These are phyloP conservation scores for Lota lota DNA, from an alignment of 2,113 vertebrate genomes.

Conservation along the genomic window DNA sequence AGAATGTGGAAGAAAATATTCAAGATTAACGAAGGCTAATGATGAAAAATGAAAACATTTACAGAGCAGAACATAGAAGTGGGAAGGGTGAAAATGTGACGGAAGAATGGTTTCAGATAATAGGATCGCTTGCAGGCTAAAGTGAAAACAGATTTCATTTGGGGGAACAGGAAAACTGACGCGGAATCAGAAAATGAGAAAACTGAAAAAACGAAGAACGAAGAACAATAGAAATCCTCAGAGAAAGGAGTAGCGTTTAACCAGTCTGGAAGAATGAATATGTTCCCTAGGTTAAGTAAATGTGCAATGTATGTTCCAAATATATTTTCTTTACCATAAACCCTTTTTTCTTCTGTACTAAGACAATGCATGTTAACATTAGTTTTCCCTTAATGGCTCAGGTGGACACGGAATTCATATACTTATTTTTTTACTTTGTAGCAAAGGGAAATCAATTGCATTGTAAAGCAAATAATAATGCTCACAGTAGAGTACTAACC, in stretches of 20 bases:
- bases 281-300: constrained; percentile 99
- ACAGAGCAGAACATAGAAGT: constrained; percentile 98
- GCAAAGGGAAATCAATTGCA: constrained; percentile 19
- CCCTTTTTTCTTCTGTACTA: constrained; percentile 71
- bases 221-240: constrained; percentile 98
- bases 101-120: constrained; percentile 85
- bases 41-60: constrained; percentile 83
- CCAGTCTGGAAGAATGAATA: constrained; percentile 99
- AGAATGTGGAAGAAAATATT: constrained; percentile 96
- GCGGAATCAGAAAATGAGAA: constrained; percentile 89
- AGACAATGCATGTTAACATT: constrained; percentile 88
- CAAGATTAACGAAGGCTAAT: constrained; percentile 99
- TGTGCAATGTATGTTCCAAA: constrained; percentile 93
- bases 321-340: constrained; percentile 74
- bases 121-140: constrained; percentile 95
- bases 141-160: constrained; percentile 90
- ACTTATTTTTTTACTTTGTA: constrained; percentile 21
- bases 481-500: constrained; percentile 57
- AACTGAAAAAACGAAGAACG: constrained; percentile 95
- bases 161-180: constrained; percentile 91
- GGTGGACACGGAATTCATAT: constrained; percentile 78
- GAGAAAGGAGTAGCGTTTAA: constrained; percentile 92
- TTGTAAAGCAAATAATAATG: constrained; percentile 30
- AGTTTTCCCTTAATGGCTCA: constrained; percentile 82
- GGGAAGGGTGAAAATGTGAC: constrained; percentile 92